Evolutionary conservation across 2,797 vertebrate species (phyloP).

Genomic region (Cynopterus sphinx): DNA sequence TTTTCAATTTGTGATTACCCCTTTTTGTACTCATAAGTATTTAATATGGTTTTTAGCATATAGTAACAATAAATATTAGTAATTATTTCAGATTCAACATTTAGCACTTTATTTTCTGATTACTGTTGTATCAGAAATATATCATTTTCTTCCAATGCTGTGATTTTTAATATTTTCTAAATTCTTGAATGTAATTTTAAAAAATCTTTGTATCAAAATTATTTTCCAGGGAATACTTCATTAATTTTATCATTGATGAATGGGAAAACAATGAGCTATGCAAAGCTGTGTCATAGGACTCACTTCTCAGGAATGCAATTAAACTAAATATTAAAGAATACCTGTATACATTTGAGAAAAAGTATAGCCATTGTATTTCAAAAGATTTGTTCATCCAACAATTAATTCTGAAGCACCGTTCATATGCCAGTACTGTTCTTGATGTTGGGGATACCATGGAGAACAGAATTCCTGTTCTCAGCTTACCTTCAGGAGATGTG

Average conservation of each 20-base stretch:
- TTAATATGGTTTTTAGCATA: background rate
- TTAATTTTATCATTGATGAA: constrained; percentile 14
- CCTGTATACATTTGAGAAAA: background rate
- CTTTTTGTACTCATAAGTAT: background rate
- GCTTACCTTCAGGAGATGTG: background rate
- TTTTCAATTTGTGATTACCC: background rate
- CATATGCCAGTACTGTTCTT: background rate
- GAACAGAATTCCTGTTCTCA: background rate
- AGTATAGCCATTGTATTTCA: background rate
- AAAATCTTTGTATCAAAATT: background rate
- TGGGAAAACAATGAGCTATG: background rate
- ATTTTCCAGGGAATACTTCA: background rate
- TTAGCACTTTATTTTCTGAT: background rate
- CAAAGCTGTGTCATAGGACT: background rate
- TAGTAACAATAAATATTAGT: background rate
- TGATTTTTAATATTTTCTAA: background rate
- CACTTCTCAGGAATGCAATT: background rate
- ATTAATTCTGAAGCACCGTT: background rate
- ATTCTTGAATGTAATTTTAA: background rate
- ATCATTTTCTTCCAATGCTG: background rate
- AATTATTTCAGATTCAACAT: constrained; percentile 32
- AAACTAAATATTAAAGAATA: background rate
- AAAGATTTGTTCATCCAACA: background rate
- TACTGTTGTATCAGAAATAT: background rate
- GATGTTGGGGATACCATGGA: background rate